Percentiles rank a stretch among this genome's conserved stretches.
Conservation (phyloP, 2,888 invertebrate species). For the Noctua janthina region DNA sequence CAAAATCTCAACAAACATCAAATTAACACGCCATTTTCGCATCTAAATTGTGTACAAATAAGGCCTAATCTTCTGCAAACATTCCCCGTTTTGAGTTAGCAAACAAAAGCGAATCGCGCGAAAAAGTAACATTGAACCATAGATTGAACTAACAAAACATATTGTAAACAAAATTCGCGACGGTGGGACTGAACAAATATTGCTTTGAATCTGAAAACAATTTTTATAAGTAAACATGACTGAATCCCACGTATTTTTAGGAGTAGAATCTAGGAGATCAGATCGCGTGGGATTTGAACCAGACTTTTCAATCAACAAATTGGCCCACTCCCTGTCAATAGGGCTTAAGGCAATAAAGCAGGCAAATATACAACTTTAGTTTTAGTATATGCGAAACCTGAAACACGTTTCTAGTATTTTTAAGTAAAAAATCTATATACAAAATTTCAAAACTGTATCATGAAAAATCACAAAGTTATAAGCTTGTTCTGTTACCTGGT, state of each 20-base stretch:
- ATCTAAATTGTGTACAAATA: conserved; percentile 51
- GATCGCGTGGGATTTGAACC: not conserved
- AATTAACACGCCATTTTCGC: conserved; percentile 41
- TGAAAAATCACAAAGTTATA: no score
- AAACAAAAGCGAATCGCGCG: conserved; percentile 56
- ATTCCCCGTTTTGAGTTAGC: conserved; percentile 50
- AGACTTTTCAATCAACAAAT: not conserved
- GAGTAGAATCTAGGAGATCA: conserved; percentile 2
- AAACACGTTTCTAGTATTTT: no score
- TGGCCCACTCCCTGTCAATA: not conserved
- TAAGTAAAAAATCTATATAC: no score
- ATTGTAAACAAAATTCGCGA: conserved; percentile 58
- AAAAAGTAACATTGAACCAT: conserved; percentile 59
- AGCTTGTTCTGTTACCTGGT: no score
- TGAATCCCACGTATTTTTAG: conserved; percentile 53
- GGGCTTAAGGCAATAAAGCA: not conserved
- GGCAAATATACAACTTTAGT: no score
- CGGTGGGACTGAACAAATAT: conserved; percentile 70
- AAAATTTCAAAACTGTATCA: no score
- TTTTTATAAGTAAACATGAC: conserved; percentile 73
- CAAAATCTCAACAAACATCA: conserved; percentile 12
- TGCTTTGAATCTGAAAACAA: conserved; percentile 74
- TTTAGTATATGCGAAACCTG: no score
- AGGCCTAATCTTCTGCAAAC: conserved; percentile 55
- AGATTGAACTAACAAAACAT: conserved; percentile 56